These are phyloP conservation scores for Oxycera nigricornis DNA, from an alignment of 2,888 invertebrate species.

Conservation along the genomic window DNA sequence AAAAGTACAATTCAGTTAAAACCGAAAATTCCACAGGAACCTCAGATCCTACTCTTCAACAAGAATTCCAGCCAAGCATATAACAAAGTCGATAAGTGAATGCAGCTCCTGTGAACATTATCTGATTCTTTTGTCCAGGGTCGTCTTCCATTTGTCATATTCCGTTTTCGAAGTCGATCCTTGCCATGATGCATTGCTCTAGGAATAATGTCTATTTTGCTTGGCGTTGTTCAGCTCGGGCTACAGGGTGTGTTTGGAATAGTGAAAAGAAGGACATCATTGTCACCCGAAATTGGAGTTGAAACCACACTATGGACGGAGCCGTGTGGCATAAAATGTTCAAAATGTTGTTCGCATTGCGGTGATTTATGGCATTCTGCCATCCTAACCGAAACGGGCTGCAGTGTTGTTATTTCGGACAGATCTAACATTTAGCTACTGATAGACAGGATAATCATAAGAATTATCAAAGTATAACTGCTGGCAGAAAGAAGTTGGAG, in stretches of 20 bases:
- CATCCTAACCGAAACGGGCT: neutral
- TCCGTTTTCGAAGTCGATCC: conserved; percentile 1
- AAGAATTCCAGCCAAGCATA: conserved; percentile 28
- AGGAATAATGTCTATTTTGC: conserved; percentile 10
- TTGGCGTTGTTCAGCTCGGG: neutral
- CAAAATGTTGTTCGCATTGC: conserved; percentile 29
- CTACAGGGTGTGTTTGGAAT: conserved; percentile 7
- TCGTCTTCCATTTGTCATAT: conserved; percentile 31
- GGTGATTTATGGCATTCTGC: conserved; percentile 36
- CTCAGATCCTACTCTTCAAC: too few species aligned
- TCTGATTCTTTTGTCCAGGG: conserved; percentile 15
- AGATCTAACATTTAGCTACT: too few species aligned
- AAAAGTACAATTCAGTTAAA: neutral
- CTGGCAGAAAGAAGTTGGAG: too few species aligned
- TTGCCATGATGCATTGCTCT: conserved; percentile 37
- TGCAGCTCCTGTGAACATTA: conserved; percentile 31
- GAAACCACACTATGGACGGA: conserved; percentile 40
- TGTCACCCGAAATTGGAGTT: conserved; percentile 46
- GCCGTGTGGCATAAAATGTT: conserved; percentile 25
- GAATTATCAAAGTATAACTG: too few species aligned
- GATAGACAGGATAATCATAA: too few species aligned
- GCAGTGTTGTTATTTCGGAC: neutral
- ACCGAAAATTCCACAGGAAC: too few species aligned
- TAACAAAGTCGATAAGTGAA: conserved; percentile 26
- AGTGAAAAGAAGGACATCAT: conserved; percentile 42